Percentiles rank a stretch among this genome's conserved stretches.
Conservation (phyloP, 2,113 vertebrate genomes). For the Nannospalax galili region DNA sequence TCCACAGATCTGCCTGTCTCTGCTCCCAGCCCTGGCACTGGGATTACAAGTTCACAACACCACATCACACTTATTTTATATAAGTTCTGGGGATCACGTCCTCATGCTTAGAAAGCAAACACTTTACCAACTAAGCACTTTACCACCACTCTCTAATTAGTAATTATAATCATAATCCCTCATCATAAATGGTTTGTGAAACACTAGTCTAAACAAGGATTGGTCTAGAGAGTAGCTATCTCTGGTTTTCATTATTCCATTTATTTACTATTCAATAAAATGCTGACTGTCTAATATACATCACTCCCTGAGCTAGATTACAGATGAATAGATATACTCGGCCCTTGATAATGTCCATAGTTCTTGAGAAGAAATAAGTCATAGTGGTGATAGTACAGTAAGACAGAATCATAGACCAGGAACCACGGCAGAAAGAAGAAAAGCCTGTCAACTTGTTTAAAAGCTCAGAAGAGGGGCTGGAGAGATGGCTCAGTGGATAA, state of each 20-base stretch:
- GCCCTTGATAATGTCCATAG: not conserved
- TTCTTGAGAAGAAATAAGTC: not conserved
- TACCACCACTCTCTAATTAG: not conserved
- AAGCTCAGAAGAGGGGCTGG: too few species aligned
- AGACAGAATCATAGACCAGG: not conserved
- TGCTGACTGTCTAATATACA: not conserved
- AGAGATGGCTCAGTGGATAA: too few species aligned
- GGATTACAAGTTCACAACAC: not conserved
- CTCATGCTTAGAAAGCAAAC: not conserved
- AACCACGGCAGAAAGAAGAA: not conserved
- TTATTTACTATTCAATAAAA: conserved; percentile 25
- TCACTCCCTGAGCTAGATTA: not conserved
- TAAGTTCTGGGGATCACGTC: not conserved
- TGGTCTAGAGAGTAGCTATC: not conserved
- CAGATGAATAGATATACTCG: not conserved
- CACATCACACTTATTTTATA: not conserved
- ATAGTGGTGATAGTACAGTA: not conserved
- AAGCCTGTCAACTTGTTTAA: not conserved
- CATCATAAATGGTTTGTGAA: not conserved
- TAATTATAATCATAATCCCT: not conserved
- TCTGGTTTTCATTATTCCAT: not conserved
- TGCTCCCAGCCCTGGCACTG: not conserved
- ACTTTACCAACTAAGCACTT: not conserved
- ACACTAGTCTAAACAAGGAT: not conserved
- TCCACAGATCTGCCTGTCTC: too few species aligned